These are phyloP conservation scores for Craseonycteris thonglongyai DNA, from an alignment of 2,113 vertebrate genomes.

Conservation along the genomic window DNA sequence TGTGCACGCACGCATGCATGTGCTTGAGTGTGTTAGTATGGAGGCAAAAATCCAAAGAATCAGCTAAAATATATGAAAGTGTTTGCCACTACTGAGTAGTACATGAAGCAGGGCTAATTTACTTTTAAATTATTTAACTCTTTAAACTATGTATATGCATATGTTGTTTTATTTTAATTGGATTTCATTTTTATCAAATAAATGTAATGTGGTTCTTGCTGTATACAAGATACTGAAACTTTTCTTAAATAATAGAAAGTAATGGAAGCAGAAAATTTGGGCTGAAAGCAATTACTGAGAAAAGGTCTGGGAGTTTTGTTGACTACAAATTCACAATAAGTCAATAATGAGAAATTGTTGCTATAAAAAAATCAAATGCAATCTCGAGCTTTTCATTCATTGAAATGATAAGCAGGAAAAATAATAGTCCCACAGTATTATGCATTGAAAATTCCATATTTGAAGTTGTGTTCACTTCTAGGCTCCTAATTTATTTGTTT, in stretches of 20 bases:
- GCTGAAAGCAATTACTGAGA: not conserved
- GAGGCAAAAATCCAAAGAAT: not conserved
- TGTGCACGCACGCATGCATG: no score
- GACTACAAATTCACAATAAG: not conserved
- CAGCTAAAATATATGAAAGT: not conserved
- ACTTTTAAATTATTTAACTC: not conserved
- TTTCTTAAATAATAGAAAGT: slow-evolving; percentile 1
- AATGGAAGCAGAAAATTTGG: not conserved
- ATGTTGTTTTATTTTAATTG: not conserved
- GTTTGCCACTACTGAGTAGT: not conserved
- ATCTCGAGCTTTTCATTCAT: not conserved
- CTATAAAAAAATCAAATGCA: slow-evolving; percentile 15
- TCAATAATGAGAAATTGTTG: slow-evolving; percentile 14
- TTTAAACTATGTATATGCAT: not conserved
- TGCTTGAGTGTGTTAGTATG: not conserved
- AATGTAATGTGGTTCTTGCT: not conserved
- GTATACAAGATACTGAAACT: not conserved
- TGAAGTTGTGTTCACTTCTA: not conserved
- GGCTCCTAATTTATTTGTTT: not conserved
- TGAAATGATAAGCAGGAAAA: not conserved
- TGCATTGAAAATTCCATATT: not conserved
- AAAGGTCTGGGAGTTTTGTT: not conserved
- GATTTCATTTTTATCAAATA: slow-evolving; percentile 34
- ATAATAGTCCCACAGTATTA: not conserved
- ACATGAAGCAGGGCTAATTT: not conserved